These are phyloP conservation scores for Bucco capensis DNA, from an alignment of 2,113 vertebrate species.

Conservation along the genomic window DNA sequence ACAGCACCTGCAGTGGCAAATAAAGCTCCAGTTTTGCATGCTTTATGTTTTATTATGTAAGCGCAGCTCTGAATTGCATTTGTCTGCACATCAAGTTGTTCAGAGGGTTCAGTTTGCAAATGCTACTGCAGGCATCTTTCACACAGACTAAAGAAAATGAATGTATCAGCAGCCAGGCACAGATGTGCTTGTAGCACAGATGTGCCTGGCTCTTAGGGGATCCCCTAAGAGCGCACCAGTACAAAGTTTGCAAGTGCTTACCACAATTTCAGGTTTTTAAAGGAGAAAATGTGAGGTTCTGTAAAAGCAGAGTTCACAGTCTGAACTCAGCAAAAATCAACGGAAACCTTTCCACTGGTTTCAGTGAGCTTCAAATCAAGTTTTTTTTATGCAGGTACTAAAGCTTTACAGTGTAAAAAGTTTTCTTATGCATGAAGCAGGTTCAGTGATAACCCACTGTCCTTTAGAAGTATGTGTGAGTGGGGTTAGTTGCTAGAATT, in stretches of 20 bases:
- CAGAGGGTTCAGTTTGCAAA: not conserved
- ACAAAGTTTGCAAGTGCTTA: not conserved
- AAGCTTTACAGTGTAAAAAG: not conserved
- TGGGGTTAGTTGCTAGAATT: not conserved
- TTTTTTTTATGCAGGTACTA: not conserved
- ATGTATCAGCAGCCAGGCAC: not conserved
- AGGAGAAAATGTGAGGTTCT: not conserved
- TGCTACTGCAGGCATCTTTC: not conserved
- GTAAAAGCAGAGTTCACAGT: not conserved
- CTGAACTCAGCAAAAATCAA: not conserved
- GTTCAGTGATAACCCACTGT: not conserved
- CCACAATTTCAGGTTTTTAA: not conserved
- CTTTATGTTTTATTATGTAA: not conserved
- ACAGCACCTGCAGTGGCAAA: slow-evolving; percentile 28
- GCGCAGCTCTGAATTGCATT: not conserved
- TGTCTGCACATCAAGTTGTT: not conserved
- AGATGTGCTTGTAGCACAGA: not conserved
- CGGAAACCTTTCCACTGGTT: not conserved
- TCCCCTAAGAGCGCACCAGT: not conserved
- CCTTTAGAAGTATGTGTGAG: not conserved
- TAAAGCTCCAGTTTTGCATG: slow-evolving; percentile 16
- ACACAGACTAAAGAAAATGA: not conserved
- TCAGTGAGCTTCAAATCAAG: not conserved
- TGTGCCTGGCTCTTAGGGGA: too few species aligned
- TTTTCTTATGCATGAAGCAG: not conserved